These are phyloP conservation scores for Lipophrys pholis DNA, from an alignment of 2,113 vertebrate genomes.

Conservation along the genomic window DNA sequence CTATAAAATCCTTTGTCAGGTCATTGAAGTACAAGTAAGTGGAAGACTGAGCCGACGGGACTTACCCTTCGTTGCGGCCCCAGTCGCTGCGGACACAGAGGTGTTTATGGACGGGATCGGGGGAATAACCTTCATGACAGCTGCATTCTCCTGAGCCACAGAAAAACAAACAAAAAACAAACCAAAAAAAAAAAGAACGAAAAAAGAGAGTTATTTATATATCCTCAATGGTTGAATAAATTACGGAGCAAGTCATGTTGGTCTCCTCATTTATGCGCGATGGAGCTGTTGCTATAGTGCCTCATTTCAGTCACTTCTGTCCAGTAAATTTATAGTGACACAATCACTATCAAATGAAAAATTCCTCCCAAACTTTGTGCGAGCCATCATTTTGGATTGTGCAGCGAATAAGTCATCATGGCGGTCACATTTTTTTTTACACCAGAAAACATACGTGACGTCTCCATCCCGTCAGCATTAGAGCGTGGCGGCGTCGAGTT, in stretches of 20 bases:
- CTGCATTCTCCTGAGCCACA: conserved; percentile 92
- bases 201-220: conserved; percentile 55
- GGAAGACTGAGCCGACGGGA: conserved; percentile 16
- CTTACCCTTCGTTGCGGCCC: conserved; percentile 98
- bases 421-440: too few relatives aligned
- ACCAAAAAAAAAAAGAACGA: conserved; percentile 22
- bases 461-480: not conserved
- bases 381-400: not conserved
- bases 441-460: not conserved
- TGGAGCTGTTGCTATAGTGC: conserved; percentile 22
- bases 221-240: conserved; percentile 31
- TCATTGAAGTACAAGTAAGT: not conserved
- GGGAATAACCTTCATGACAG: conserved; percentile 95
- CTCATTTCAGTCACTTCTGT: conserved; percentile 39
- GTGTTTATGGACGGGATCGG: conserved; percentile 91
- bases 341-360: not conserved
- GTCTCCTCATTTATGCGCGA: conserved; percentile 45
- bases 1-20: not conserved
- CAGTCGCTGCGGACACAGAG: conserved; percentile 95
- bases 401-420: not conserved
- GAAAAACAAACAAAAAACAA: conserved; percentile 33
- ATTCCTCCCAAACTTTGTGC: not conserved
- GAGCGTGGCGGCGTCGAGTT: not conserved
- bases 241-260: conserved; percentile 1
- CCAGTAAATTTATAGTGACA: not conserved